phyloP scores from a whole-genome alignment of 2,113 vertebrate species.

The Oreotrochilus melanogaster region DNA sequence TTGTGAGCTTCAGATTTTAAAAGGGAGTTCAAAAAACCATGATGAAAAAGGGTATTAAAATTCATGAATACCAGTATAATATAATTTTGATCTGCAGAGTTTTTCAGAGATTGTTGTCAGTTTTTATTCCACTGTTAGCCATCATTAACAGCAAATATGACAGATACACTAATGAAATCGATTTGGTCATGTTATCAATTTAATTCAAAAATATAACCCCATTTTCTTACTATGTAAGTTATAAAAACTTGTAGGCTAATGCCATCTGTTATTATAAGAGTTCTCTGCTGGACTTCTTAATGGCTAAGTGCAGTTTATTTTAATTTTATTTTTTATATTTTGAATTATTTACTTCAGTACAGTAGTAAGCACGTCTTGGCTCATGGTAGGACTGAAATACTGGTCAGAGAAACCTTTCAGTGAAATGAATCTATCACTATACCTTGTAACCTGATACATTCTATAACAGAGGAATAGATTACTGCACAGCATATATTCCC shows the following conservation, averaged over 20 bases:
- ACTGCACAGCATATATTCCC: neutral
- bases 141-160: constrained; percentile 65
- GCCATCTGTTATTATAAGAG: constrained; percentile 25
- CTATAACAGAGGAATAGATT: neutral
- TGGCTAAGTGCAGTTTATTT: constrained; percentile 20
- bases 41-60: constrained; percentile 54
- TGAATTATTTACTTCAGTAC: neutral
- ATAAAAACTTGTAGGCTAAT: neutral
- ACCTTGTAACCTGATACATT: neutral
- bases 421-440: neutral
- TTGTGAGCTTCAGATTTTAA: constrained; percentile 54
- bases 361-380: neutral
- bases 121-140: constrained; percentile 42
- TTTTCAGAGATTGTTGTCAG: constrained; percentile 64
- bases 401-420: neutral
- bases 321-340: neutral
- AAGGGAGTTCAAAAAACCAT: neutral
- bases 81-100: constrained; percentile 40
- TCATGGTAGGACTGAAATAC: neutral
- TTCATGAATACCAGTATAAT: constrained; percentile 42
- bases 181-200: constrained; percentile 70
- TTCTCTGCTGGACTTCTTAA: neutral
- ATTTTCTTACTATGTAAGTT: constrained; percentile 27
- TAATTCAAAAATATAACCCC: constrained; percentile 55
- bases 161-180: constrained; percentile 69